phyloP scores from a whole-genome alignment of 2,888 invertebrate genomes.

The Anorthoa munda region DNA sequence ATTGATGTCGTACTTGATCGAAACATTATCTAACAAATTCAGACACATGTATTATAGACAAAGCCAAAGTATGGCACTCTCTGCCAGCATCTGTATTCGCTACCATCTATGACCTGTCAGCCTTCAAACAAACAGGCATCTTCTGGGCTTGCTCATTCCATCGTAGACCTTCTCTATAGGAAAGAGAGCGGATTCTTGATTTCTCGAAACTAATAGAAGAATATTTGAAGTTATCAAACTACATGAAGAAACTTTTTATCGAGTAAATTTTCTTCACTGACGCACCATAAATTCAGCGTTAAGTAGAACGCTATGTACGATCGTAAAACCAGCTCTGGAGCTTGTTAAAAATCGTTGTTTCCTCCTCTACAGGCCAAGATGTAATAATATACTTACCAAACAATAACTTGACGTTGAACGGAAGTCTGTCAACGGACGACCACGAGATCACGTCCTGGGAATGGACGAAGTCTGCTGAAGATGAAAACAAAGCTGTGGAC shows the following conservation, averaged over 20 bases:
- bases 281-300: not conserved
- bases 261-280: not conserved
- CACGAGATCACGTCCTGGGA: conserved; percentile 98
- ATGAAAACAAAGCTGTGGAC: conserved; percentile 97
- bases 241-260: not conserved
- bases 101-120: not conserved
- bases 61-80: not conserved
- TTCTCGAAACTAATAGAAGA: no score
- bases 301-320: no score
- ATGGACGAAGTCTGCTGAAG: conserved; percentile 97
- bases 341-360: not conserved
- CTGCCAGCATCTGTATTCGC: not conserved
- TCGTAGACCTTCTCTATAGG: not conserved
- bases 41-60: not conserved
- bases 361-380: conserved; percentile 92
- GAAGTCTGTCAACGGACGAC: conserved; percentile 97
- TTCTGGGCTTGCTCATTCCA: not conserved
- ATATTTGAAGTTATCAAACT: no score
- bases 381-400: conserved; percentile 97
- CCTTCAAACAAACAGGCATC: not conserved
- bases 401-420: conserved; percentile 96
- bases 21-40: not conserved
- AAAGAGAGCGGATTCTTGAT: no score
- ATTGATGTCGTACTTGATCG: not conserved
- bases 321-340: not conserved